Percentiles rank a stretch among this genome's conserved stretches.
Conservation (phyloP, 2,888 invertebrate genomes). For the Pandemis heparana region DNA sequence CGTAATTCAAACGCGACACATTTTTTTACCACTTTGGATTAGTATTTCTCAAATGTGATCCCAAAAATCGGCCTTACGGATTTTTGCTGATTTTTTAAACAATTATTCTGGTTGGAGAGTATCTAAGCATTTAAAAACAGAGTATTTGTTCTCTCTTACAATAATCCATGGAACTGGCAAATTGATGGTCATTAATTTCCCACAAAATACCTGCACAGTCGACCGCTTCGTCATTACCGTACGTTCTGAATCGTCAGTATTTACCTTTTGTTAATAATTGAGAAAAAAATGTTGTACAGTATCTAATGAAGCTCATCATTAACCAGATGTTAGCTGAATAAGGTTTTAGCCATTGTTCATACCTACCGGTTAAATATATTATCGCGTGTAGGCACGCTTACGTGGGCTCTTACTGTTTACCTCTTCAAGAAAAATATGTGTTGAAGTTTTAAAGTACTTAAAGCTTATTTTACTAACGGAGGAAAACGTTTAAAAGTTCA, state of each 20-base stretch:
- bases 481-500: too few species aligned
- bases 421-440: neutral
- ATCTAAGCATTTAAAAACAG: too few species aligned
- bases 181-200: neutral
- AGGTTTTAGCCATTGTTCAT: constrained; percentile 65
- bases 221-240: neutral
- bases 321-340: constrained; percentile 42
- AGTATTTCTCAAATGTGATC: too few species aligned
- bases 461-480: neutral
- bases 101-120: too few species aligned
- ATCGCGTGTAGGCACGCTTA: constrained; percentile 70
- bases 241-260: neutral
- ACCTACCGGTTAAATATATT: constrained; percentile 61
- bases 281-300: constrained; percentile 1
- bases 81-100: too few species aligned
- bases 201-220: neutral
- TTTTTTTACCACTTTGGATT: too few species aligned
- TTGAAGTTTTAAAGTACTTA: neutral
- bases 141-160: neutral
- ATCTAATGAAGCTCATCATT: constrained; percentile 33
- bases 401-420: constrained; percentile 52
- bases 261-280: constrained; percentile 7
- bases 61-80: too few species aligned
- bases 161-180: neutral
- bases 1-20: too few species aligned